These are phyloP conservation scores for Labeo catla DNA, from an alignment of 2,113 vertebrate species.

Conservation along the genomic window DNA sequence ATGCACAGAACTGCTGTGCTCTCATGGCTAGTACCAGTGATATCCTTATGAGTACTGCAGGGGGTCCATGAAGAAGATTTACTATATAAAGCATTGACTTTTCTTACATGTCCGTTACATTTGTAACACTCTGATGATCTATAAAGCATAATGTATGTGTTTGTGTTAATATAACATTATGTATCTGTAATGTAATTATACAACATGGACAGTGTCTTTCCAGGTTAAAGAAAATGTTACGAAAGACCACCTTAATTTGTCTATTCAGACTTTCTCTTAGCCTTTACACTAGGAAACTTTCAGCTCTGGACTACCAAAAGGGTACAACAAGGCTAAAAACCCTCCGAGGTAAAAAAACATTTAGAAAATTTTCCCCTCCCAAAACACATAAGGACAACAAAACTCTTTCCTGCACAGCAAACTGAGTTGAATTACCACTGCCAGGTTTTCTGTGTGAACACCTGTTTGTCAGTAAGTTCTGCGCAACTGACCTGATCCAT, in stretches of 20 bases:
- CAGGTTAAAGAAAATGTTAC: background rate
- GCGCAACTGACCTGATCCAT: background rate
- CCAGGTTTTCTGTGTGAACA: background rate
- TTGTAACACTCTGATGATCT: background rate
- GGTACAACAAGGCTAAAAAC: background rate
- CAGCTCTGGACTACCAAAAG: background rate
- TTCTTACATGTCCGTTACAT: background rate
- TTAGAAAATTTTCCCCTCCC: background rate
- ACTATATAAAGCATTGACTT: background rate
- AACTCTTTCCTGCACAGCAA: background rate
- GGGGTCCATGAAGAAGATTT: background rate
- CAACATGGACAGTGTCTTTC: background rate
- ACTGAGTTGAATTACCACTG: background rate
- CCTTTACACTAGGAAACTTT: background rate
- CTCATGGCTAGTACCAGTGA: conserved; percentile 21
- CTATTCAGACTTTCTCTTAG: background rate
- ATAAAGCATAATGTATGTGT: background rate
- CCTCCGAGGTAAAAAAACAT: background rate
- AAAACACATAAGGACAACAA: background rate
- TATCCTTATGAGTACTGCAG: background rate
- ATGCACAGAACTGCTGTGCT: conserved; percentile 22
- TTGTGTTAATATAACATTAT: background rate
- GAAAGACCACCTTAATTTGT: background rate
- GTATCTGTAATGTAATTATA: background rate
- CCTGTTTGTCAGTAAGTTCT: background rate